phyloP scores from a whole-genome alignment of 2,888 invertebrate species.

The Polyommatus iphigenia region DNA sequence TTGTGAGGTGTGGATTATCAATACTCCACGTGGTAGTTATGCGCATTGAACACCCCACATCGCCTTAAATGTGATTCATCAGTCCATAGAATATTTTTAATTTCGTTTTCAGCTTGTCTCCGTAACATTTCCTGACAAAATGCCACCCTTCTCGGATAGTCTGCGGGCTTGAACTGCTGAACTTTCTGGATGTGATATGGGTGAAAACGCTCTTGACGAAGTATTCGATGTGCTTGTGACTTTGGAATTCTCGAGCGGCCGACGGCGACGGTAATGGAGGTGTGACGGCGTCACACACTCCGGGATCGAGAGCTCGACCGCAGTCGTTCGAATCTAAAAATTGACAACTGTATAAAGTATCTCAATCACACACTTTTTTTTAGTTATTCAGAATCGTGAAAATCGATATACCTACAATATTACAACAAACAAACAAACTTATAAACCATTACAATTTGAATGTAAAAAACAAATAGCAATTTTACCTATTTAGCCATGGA shows the following conservation, averaged over 20 bases:
- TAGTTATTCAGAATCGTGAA: no score
- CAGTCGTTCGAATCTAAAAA: no score
- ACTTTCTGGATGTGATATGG: constrained; percentile 4
- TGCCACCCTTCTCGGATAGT: constrained; percentile 15
- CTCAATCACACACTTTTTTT: no score
- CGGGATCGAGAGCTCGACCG: no score
- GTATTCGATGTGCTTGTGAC: constrained; percentile 15
- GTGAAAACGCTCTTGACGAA: constrained; percentile 4
- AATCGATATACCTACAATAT: no score
- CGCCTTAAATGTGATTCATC: constrained; percentile 19
- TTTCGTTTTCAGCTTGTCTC: constrained; percentile 12
- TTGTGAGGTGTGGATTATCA: constrained; percentile 25
- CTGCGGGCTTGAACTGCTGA: constrained; percentile 21
- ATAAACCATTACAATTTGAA: no score
- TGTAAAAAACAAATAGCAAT: no score
- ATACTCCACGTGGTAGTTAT: constrained; percentile 25
- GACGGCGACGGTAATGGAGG: no score
- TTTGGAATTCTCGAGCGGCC: background rate
- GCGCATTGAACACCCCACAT: constrained; percentile 16
- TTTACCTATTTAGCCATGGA: no score
- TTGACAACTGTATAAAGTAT: no score
- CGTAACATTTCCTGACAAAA: constrained; percentile 18
- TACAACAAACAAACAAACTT: no score
- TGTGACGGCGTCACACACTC: no score
- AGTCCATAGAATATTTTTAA: constrained; percentile 7